These are phyloP conservation scores for Drosophila aldrichi DNA, from an alignment of 2,888 invertebrate species.

Conservation along the genomic window DNA sequence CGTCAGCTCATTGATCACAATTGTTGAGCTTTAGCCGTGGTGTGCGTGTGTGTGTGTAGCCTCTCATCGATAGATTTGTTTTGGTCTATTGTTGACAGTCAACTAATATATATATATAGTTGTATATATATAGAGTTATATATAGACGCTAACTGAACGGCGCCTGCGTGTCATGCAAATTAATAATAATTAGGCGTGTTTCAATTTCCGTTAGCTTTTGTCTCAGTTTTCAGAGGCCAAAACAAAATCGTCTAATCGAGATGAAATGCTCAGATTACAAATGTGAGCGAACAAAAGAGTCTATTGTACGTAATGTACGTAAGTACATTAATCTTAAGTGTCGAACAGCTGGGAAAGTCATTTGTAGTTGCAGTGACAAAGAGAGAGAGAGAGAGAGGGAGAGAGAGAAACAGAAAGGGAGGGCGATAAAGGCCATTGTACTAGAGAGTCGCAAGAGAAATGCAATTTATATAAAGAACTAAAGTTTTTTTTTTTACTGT, in stretches of 20 bases:
- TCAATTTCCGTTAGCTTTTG: conserved; percentile 58
- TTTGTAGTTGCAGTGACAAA: not conserved
- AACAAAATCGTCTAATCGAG: conserved; percentile 30
- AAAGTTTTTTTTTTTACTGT: not conserved
- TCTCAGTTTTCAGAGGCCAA: conserved; percentile 21
- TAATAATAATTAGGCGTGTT: conserved; percentile 76
- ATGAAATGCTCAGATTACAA: conserved; percentile 45
- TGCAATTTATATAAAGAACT: not conserved
- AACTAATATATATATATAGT: conserved; percentile 21
- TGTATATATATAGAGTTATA: not conserved
- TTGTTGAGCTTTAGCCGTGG: conserved; percentile 20
- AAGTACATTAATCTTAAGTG: conserved; percentile 29
- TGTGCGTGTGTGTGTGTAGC: conserved; percentile 14
- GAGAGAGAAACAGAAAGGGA: not conserved
- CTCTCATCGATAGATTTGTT: conserved; percentile 62
- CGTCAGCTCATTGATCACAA: conserved; percentile 65
- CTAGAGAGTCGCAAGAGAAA: not conserved
- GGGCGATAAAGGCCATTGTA: conserved; percentile 9
- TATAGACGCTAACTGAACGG: conserved; percentile 46
- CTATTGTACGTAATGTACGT: not conserved
- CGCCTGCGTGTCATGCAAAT: conserved; percentile 68
- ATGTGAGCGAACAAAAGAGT: conserved; percentile 18
- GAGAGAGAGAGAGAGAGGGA: not conserved
- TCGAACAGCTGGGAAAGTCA: conserved; percentile 5
- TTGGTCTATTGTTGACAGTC: conserved; percentile 46